Base-by-base conservation (phyloP, 1,140 invertebrate genomes). In the Papilio polytes region DNA sequence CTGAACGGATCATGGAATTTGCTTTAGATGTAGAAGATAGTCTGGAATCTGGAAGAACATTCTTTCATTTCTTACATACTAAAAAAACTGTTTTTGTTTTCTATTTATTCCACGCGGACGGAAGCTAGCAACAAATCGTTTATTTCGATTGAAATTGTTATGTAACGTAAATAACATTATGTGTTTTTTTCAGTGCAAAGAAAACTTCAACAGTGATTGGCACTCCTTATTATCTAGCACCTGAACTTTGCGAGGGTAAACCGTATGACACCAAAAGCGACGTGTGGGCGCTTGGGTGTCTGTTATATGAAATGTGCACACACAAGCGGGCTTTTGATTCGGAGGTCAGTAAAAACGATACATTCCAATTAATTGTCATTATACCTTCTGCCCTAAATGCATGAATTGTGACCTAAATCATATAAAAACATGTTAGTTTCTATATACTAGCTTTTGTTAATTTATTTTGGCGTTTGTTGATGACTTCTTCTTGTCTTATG, bases 281-380 rank as follows among this genome's bases (percentile, higher is more conserved):
- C 89, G 96, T 98, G 82, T 98, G 98, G 98, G 97, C 98, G 20
- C 94, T 98, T 77, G 98, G 98, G 4, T 98, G 98, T 91, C 96
- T 98, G 82, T 89, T 98, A 12, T 98, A 98, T 91, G 98, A 98
- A 89, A 92, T 96, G 90, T 96, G 96, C 83, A 95, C 95, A 7
- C 95, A 96, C 85, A 95, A 94, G 85, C 93, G 95, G 83, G 95
- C 96, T 79, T 96, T 96, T 90, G 94, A 96, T 70, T 92, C 96
- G 76, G 90, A 95, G 83, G 95, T 96, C 94, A 93, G 83, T 85
- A 73, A 13, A 51, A 31, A 70, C 31, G 3, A 31, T 36, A 13
- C 20, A 26, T 0, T 10, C 8, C n/a, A 59, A 8, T 41, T 41
- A 7, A 15, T 18, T 22, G 10, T 26, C 18, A 10, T 63, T 26